These are phyloP conservation scores for Agrochola lychnidis DNA, from an alignment of 2,888 invertebrate species.

Conservation along the genomic window DNA sequence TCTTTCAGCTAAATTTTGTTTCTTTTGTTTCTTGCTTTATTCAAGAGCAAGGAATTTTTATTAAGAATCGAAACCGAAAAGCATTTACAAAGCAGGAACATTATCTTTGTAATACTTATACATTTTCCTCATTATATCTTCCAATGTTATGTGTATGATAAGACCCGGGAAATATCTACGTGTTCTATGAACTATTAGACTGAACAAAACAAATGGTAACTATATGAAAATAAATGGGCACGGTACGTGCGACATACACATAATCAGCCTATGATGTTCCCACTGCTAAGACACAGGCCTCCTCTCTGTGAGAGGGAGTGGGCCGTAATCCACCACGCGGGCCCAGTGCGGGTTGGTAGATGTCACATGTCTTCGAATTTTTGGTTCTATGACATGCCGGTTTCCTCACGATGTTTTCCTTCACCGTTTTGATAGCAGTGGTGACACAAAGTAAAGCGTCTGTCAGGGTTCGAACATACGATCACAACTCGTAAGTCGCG, in stretches of 20 bases:
- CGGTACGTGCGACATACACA: not conserved
- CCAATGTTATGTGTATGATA: conserved; percentile 6
- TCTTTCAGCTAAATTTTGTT: not conserved
- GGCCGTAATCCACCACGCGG: too few relatives aligned
- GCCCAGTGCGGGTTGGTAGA: too few relatives aligned
- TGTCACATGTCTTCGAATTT: too few relatives aligned
- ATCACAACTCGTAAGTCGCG: too few relatives aligned
- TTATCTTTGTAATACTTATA: conserved; percentile 7
- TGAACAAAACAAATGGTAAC: conserved; percentile 8
- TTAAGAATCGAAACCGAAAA: conserved; percentile 8
- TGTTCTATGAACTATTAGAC: conserved; percentile 3
- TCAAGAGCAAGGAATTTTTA: conserved; percentile 36
- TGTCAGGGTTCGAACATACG: too few relatives aligned
- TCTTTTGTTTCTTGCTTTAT: conserved; percentile 4
- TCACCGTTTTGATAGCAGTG: too few relatives aligned
- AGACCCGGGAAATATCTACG: not conserved
- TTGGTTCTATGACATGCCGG: too few relatives aligned
- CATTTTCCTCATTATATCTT: conserved; percentile 41
- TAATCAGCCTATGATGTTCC: too few relatives aligned
- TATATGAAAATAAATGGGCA: not conserved
- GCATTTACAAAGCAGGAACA: not conserved
- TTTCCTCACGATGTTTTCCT: too few relatives aligned
- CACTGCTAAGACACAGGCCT: too few relatives aligned
- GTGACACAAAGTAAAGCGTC: too few relatives aligned
- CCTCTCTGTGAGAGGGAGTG: too few relatives aligned